Evolutionary conservation across 1,140 invertebrate species (phyloP).

Genomic region (Drosophila sproati): DNA sequence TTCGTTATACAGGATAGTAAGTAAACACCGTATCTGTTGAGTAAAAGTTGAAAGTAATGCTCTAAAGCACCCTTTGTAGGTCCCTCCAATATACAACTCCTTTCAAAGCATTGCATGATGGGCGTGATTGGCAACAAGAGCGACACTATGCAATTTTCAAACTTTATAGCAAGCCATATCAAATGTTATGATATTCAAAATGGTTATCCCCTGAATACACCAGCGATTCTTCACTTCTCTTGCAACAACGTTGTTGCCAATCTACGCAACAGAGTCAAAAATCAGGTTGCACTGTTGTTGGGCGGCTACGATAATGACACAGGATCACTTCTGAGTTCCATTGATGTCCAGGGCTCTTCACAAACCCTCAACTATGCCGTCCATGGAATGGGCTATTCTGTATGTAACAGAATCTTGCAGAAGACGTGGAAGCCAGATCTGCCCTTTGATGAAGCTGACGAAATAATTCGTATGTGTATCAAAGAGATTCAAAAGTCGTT

Average conservation of each 20-base stretch:
- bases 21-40: background rate
- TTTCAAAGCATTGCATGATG: slow-evolving; percentile 14
- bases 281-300: slow-evolving; percentile 70
- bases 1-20: slow-evolving; percentile 32
- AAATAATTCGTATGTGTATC: slow-evolving; percentile 93
- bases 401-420: slow-evolving; percentile 95
- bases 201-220: slow-evolving; percentile 95
- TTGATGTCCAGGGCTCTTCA: slow-evolving; percentile 94
- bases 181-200: slow-evolving; percentile 98
- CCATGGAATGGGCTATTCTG: slow-evolving; percentile 96
- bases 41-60: background rate
- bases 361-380: slow-evolving; percentile 94
- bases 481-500: slow-evolving; percentile 94
- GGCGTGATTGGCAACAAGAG: slow-evolving; percentile 9
- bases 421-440: slow-evolving; percentile 92
- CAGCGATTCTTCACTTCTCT: slow-evolving; percentile 95
- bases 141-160: slow-evolving; percentile 92
- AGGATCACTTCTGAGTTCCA: slow-evolving; percentile 90
- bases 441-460: slow-evolving; percentile 91
- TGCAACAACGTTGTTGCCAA: slow-evolving; percentile 94
- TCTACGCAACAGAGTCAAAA: slow-evolving; percentile 89
- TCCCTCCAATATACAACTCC: slow-evolving; percentile 8
- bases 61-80: slow-evolving; percentile 9
- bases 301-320: slow-evolving; percentile 90
- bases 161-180: slow-evolving; percentile 98